phyloP scores from a whole-genome alignment of 2,797 vertebrate genomes.

The Cossypha polioptera region DNA sequence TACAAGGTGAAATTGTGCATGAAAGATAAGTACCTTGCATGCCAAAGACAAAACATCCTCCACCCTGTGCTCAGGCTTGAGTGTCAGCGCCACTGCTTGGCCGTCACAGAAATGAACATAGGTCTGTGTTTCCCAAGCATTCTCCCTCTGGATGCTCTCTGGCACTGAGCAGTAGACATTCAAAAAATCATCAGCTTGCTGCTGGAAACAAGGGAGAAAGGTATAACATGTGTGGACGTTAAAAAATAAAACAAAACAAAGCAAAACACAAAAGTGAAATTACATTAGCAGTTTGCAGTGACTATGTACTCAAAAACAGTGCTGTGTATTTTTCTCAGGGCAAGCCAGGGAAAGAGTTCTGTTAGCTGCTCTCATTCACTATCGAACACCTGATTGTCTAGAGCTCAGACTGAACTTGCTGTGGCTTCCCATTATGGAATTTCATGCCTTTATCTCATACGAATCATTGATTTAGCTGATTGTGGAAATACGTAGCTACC shows the following conservation, averaged over 20 bases:
- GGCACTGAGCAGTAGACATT: constrained; percentile 80
- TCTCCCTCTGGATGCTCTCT: constrained; percentile 79
- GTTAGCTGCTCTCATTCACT: background rate
- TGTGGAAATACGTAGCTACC: background rate
- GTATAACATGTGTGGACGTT: background rate
- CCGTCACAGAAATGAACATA: constrained; percentile 83
- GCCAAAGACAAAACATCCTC: constrained; percentile 84
- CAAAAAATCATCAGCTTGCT: constrained; percentile 81
- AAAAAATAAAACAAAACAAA: background rate
- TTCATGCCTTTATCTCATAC: background rate
- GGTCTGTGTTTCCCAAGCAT: constrained; percentile 70
- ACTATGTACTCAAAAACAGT: background rate
- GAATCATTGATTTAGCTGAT: background rate
- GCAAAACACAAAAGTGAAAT: background rate
- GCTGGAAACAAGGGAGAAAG: constrained; percentile 8
- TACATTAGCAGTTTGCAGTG: background rate
- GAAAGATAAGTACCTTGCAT: constrained; percentile 83
- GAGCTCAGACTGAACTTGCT: fast-evolving
- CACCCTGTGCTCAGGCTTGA: constrained; percentile 83
- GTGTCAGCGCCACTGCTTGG: constrained; percentile 78
- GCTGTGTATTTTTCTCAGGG: background rate
- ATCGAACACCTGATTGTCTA: background rate
- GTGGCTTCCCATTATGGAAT: background rate
- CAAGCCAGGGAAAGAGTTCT: background rate
- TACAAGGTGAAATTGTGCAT: background rate